Evolutionary conservation across 2,888 invertebrate genomes (phyloP).

Genomic region (Drosophila buzzatii): DNA sequence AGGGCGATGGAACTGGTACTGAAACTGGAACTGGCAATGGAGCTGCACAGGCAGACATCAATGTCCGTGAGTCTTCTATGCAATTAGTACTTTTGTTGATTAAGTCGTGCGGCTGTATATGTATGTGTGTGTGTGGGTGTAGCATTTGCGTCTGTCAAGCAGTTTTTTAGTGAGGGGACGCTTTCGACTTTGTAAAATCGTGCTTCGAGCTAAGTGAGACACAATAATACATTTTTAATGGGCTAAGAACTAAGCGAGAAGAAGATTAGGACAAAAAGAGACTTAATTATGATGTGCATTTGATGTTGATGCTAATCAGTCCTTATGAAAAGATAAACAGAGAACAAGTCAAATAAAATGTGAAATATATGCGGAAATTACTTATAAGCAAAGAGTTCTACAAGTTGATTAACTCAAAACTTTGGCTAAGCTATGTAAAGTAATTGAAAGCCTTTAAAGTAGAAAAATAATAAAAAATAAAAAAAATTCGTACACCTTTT

Average conservation of each 20-base stretch:
- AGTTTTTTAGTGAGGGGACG: conserved; percentile 13
- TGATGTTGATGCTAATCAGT: not conserved
- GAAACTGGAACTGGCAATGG: conserved; percentile 23
- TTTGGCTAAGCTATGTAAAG: too few relatives aligned
- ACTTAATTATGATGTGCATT: conserved; percentile 2
- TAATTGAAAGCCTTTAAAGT: too few relatives aligned
- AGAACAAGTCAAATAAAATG: not conserved
- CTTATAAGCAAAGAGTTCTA: not conserved
- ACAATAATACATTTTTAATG: conserved; percentile 18
- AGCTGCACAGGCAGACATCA: conserved; percentile 62
- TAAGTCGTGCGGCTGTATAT: conserved; percentile 58
- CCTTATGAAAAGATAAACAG: not conserved
- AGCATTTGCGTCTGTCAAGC: conserved; percentile 14
- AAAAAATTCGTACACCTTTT: too few relatives aligned
- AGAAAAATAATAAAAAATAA: too few relatives aligned
- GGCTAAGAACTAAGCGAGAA: not conserved
- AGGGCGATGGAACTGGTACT: not conserved
- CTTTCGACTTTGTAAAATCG: conserved; percentile 30
- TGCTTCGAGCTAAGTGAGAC: not conserved
- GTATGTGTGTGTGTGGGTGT: conserved; percentile 1
- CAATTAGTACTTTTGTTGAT: conserved; percentile 80
- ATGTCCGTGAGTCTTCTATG: conserved; percentile 75
- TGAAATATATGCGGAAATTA: not conserved
- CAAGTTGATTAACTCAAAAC: too few relatives aligned
- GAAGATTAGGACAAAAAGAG: not conserved